Evolutionary conservation across 2,797 vertebrate species (phyloP).

Genomic region (Euthynnus affinis): DNA sequence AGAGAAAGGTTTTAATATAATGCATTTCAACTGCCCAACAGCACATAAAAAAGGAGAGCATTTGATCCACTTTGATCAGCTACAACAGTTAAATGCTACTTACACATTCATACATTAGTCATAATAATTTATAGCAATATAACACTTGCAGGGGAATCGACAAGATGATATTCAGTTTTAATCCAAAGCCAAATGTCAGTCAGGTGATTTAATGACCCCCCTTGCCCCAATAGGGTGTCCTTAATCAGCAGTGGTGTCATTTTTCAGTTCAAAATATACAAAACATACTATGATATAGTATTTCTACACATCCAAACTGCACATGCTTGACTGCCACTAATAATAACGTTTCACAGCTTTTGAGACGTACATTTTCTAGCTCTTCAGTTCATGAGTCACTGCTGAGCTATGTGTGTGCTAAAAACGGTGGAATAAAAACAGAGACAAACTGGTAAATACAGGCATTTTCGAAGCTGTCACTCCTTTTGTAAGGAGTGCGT

Average conservation of each 20-base stretch:
- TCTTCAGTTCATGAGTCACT: background rate
- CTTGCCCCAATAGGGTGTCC: background rate
- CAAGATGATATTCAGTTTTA: slow-evolving; percentile 5
- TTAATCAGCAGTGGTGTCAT: background rate
- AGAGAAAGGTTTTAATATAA: background rate
- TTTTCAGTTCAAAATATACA: slow-evolving; percentile 10
- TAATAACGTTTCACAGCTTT: background rate
- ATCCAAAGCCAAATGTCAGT: background rate
- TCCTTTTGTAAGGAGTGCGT: background rate
- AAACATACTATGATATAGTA: background rate
- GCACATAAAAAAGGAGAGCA: background rate
- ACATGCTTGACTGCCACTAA: background rate
- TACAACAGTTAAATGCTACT: background rate
- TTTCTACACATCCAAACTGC: background rate
- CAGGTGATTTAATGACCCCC: background rate
- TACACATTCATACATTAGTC: background rate
- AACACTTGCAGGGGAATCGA: background rate
- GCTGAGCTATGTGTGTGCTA: background rate
- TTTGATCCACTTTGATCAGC: background rate
- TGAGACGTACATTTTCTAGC: background rate
- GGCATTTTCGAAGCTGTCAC: slow-evolving; percentile 11
- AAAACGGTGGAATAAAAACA: background rate
- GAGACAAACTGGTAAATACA: slow-evolving; percentile 46
- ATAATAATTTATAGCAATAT: background rate
- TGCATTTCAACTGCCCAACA: background rate